Base-by-base conservation (phyloP, 2,797 vertebrate genomes). In the Rhincodon typus region DNA sequence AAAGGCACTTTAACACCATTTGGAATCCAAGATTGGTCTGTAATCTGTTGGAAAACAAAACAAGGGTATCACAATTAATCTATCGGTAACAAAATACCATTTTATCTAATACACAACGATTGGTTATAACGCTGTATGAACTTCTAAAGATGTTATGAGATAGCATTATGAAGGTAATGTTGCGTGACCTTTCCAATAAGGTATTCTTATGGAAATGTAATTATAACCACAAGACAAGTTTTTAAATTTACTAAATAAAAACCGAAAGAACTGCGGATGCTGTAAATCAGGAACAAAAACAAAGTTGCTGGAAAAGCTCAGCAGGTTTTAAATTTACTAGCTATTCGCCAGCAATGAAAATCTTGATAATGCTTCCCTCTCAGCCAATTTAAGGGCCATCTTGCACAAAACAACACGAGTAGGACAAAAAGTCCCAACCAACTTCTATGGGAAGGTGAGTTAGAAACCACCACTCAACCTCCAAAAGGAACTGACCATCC, bases 1-100 rank as follows among this genome's bases (percentile, higher is more conserved):
- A 99, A 97, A 0, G 99, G 99, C 5, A 99, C 98, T 96, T 98
- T 98, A 84, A 99, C 98, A 0, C 90, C 96, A 50, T 96, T 96
- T 0, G 98, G 97, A 86, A 99, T 98, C 99, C 99, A 99, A 0
- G 98, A 97, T 96, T 98, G 97, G 96, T 99, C 98, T 0, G 96
- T 97, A 34, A 99, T 96, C 99, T 99, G 96, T 23, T 19, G 87
- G 38, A 10, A 90, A 0, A 96, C 96, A 97, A 0, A 67, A 0
- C 94, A 62, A 21, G 0, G 15, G 86, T 42, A 95, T 5, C 79
- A 66, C 66, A 79, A 69, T 69, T 4, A 93, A 42, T 23, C n/a
- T 10, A 93, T 38, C 21, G 5, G 1, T 15, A 12, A 69, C 62
- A 93, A 67, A 2, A 93, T 93, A 67, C 15, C 8, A 62, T 17